phyloP scores from a whole-genome alignment of 2,797 vertebrate species.

The Coendou prehensilis region DNA sequence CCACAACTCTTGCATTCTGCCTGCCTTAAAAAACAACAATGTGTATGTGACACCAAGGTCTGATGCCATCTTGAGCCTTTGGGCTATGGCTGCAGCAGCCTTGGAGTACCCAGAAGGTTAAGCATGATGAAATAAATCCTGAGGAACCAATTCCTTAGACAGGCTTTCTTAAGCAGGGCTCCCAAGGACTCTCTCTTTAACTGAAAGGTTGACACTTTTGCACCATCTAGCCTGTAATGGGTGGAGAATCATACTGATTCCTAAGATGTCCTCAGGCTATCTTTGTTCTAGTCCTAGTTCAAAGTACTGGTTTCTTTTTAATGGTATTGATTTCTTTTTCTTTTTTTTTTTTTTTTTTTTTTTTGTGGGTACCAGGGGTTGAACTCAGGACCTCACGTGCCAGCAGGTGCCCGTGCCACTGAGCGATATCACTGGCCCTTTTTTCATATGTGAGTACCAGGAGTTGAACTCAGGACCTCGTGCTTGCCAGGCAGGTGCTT shows the following conservation, averaged over 20 bases:
- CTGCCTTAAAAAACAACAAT: too few species aligned
- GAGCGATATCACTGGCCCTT: too few species aligned
- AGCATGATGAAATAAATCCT: neutral
- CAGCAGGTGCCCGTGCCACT: too few species aligned
- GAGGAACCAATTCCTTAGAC: neutral
- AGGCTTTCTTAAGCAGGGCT: neutral
- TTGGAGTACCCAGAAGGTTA: neutral
- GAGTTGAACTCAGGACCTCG: too few species aligned
- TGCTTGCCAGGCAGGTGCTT: too few species aligned
- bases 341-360: too few species aligned
- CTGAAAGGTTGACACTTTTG: neutral
- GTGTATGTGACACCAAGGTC: too few species aligned
- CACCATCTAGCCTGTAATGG: neutral
- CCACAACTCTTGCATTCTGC: too few species aligned
- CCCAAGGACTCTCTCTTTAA: neutral
- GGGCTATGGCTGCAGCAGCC: neutral
- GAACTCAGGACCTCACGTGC: too few species aligned
- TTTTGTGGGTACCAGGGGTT: too few species aligned
- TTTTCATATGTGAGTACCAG: too few species aligned
- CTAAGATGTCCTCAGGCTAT: neutral
- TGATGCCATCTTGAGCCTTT: too few species aligned
- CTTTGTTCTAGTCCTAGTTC: neutral
- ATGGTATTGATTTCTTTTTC: neutral
- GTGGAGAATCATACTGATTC: neutral
- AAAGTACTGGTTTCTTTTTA: neutral